Base-by-base conservation (phyloP, 2,797 vertebrate genomes). In the Pseudochirops cupreus region DNA sequence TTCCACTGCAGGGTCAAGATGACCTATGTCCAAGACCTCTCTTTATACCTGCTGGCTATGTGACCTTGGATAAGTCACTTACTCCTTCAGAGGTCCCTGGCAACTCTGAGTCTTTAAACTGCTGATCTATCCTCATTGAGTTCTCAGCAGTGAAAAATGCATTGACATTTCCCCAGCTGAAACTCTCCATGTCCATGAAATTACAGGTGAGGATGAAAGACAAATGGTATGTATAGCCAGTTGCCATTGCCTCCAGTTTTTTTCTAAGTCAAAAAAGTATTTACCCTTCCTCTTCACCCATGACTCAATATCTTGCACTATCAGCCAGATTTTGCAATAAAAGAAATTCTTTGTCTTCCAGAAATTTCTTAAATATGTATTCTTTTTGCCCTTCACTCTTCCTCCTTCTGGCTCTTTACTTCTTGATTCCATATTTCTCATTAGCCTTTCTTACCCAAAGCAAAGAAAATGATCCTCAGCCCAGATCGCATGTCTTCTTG, bases 401-500 rank as follows among this genome's bases (percentile, higher is more conserved):
- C 29, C 56, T 92, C 93, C 55, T 53, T 95, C 58, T 93, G 87
- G 46, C 50, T 55, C 55, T 59, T 96, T 56, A 56, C 94, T 39
- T 94, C 21, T 57, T 93, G 54, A 39, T 39, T 92, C 91, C 94
- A 97, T 96, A 13, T 56, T 96, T 93, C 57, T 97, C 95, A 97
- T 97, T 94, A 95, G 89, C 90, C 92, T 94, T 91, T 33, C 94
- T 93, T 55, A 67, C 29, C 54, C 56, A 96, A 94, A 55, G 93
- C 95, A 97, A 93, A 53, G 95, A 97, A 92, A 33, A 53, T 74
- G 93, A 13, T 96, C 95, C 55, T 96, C 50, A 52, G 93, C 91
- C 94, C 94, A 96, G 94, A 95, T 39, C 95, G 56, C 95, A 94
- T 97, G 92, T 89, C 52, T 97, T 53, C 87, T 96, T 87, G 91